phyloP scores from a whole-genome alignment of 2,113 vertebrate species.

The Paracanthobrama guichenoti region DNA sequence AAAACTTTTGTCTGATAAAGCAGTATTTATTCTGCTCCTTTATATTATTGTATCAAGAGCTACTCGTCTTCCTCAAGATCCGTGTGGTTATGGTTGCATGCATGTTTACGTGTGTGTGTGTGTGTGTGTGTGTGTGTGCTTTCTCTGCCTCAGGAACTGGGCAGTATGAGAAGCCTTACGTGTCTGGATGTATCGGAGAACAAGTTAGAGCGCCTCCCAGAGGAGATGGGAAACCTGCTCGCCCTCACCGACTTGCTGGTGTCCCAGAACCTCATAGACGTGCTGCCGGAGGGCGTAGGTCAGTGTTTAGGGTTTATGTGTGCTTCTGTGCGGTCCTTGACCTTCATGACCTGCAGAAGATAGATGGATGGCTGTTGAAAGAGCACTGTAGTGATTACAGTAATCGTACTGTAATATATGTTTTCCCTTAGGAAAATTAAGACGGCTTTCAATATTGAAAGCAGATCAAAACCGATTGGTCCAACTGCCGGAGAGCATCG shows the following conservation, averaged over 20 bases:
- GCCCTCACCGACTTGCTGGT: slow-evolving; percentile 90
- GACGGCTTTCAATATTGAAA: slow-evolving; percentile 91
- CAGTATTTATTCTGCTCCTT: neutral
- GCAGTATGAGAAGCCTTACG: slow-evolving; percentile 89
- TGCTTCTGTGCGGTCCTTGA: no score
- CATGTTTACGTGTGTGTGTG: neutral
- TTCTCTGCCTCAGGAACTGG: slow-evolving; percentile 82
- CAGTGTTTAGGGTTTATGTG: slow-evolving; percentile 52
- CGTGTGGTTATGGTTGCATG: neutral
- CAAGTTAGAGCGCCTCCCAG: slow-evolving; percentile 91
- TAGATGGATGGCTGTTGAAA: no score
- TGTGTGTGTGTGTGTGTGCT: slow-evolving; percentile 27
- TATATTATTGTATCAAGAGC: neutral
- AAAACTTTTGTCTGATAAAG: neutral
- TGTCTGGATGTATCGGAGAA: slow-evolving; percentile 98
- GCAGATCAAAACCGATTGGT: slow-evolving; percentile 91
- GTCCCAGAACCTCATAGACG: slow-evolving; percentile 93
- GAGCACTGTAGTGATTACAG: no score
- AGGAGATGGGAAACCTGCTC: slow-evolving; percentile 86
- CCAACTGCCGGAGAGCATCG: slow-evolving; percentile 88
- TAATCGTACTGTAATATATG: neutral
- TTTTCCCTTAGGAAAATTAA: slow-evolving; percentile 82
- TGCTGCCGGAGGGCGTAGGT: slow-evolving; percentile 92
- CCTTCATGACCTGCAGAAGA: neutral
- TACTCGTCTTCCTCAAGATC: neutral